Evolutionary conservation across 2,888 invertebrate genomes (phyloP).

Genomic region (Lamellibrachia satsuma): DNA sequence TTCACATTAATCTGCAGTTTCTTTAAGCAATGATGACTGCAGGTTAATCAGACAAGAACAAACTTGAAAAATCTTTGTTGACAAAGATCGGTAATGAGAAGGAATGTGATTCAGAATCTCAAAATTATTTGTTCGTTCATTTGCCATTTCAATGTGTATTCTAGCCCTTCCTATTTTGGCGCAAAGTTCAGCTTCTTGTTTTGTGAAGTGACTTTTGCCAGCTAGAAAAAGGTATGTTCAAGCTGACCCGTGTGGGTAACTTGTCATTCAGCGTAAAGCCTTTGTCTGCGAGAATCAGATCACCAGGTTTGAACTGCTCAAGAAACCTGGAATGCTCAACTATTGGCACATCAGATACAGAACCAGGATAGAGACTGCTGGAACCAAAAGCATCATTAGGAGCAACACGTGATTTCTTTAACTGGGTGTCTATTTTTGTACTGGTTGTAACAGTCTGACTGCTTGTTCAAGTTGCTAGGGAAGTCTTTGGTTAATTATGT

Average conservation of each 20-base stretch:
- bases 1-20: neutral
- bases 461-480: no score
- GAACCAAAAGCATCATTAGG: no score
- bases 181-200: slow-evolving; percentile 27
- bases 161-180: slow-evolving; percentile 20
- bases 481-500: no score
- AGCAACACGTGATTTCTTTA: no score
- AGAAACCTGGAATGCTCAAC: slow-evolving; percentile 20
- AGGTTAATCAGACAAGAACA: neutral
- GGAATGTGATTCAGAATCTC: neutral
- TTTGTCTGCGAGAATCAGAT: slow-evolving; percentile 24
- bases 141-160: slow-evolving; percentile 31
- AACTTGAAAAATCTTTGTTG: slow-evolving; percentile 19
- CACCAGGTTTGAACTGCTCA: neutral
- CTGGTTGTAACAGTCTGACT: no score
- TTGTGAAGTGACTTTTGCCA: slow-evolving; percentile 20
- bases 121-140: slow-evolving; percentile 30
- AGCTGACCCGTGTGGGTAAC: neutral
- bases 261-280: slow-evolving; percentile 19
- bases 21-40: neutral
- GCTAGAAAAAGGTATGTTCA: slow-evolving; percentile 29
- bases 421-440: no score
- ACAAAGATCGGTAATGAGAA: neutral
- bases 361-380: neutral
- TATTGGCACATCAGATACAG: slow-evolving; percentile 24